Base-by-base conservation (phyloP, 2,113 vertebrate species). In the Clupea harengus region DNA sequence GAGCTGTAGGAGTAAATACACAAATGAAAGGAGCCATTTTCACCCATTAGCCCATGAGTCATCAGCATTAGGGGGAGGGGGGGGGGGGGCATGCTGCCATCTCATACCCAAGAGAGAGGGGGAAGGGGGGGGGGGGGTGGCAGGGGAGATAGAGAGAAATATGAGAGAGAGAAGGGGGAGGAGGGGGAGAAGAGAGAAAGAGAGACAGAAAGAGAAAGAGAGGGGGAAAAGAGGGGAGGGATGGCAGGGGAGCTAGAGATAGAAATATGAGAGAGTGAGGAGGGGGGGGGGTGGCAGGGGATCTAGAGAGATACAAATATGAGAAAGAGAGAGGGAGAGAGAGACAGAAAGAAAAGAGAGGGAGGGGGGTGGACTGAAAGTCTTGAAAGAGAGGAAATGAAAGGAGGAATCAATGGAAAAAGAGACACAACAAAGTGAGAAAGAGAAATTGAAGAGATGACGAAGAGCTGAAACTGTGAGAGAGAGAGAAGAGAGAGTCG, bases 1-100 rank as follows among this genome's bases (percentile, higher is more conserved):
- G 28, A 78, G 10, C 17, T 20, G 11, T 15, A 32, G 25, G 72
- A 39, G 25, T 13, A 78, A 39, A 78, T 78, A 78, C 39, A 78
- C n/a, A 44, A 44, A 32, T 78, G 28, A 44, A 78, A 17, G 32
- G 28, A 39, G 72, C 72, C 72, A 78, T 78, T 78, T 78, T 13
- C 72, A 39, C 2, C 72, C 72, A 78, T 78, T 78, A 78, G 72
- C 11, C 72, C 25, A 78, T 78, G 72, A 78, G 72, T 78, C 72
- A 78, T 78, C 72, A 39, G 72, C 13, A 32, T 15, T 32, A 39
- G 9, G 28, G 20, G 11, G 72, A 44, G 39, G 9, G 28, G 11
- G 72, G 39, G 9, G 28, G 20, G 11, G 72, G 39, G 5, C 72
- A 78, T 15, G 11, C 72, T 78, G 11, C 28, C 15, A 78, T 78